phyloP scores from a whole-genome alignment of 2,888 invertebrate species.

The Scaptomyza cyrtandrae region DNA sequence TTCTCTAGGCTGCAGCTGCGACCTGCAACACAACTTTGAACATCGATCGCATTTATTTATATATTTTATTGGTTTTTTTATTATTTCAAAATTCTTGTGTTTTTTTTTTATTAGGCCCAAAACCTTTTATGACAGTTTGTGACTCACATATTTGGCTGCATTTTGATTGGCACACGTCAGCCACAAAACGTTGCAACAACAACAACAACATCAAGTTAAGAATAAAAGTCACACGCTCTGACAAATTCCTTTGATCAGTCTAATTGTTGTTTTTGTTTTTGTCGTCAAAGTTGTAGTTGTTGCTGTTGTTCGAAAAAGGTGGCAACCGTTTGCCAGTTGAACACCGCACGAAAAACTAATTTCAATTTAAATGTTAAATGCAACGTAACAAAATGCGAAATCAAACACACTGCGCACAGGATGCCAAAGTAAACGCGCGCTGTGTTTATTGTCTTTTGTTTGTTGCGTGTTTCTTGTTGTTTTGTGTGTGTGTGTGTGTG shows the following conservation, averaged over 20 bases:
- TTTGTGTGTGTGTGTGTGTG: slow-evolving; percentile 23
- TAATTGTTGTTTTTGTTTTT: slow-evolving; percentile 6
- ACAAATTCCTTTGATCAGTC: slow-evolving; percentile 53
- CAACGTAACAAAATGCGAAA: slow-evolving; percentile 69
- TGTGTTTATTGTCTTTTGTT: slow-evolving; percentile 4
- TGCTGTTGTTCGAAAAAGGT: slow-evolving; percentile 43
- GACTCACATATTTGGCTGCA: slow-evolving; percentile 1
- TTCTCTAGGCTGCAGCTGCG: slow-evolving; percentile 25
- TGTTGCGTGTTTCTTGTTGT: not conserved
- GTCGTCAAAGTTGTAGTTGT: slow-evolving; percentile 7
- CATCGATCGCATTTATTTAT: slow-evolving; percentile 32
- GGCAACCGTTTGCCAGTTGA: slow-evolving; percentile 52
- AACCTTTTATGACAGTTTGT: slow-evolving; percentile 26
- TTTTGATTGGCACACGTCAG: slow-evolving; percentile 58
- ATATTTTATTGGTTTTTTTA: not conserved
- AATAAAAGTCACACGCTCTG: slow-evolving; percentile 59
- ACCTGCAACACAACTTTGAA: slow-evolving; percentile 13
- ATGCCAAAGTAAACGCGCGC: slow-evolving; percentile 31
- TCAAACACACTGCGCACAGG: slow-evolving; percentile 40
- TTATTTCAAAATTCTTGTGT: not conserved
- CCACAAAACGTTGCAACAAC: slow-evolving; percentile 13
- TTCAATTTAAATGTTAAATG: slow-evolving; percentile 81
- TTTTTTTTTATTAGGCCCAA: slow-evolving; percentile 12
- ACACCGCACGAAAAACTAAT: slow-evolving; percentile 81
- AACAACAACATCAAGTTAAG: slow-evolving; percentile 9